Evolutionary conservation across 2,888 invertebrate genomes (phyloP), one percentile per base, ranked within the genome.

Genomic region (Callimorpha dominula): DNA sequence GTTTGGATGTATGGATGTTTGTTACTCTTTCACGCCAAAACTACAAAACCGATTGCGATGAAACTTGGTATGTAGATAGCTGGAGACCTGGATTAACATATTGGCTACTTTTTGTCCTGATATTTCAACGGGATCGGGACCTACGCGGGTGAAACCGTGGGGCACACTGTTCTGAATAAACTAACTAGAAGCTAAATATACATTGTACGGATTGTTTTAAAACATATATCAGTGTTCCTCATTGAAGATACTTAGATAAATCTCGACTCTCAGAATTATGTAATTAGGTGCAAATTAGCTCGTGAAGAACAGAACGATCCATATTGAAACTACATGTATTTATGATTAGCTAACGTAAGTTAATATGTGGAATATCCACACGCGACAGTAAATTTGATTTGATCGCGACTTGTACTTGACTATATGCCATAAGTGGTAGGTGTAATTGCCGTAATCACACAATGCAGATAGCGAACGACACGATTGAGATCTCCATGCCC

Each of bases 381-480:
- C 57, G 57, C 57, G 31, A 60, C 12, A 60, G 57, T 60, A 31
- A 20, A 11, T 60, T 60, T 14, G 68, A n/a, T 68, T 68, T 60
- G 12, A 42, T 50, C 52, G 52, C 20, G 20, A 57, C 57, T 12
- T 20, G 57, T 57, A 11, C 57, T 57, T 57, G 57, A 57, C 57
- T n/a, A n/a, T n/a, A n/a, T 8, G 60, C 60, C 31, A 31, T 60
- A 6, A 20, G 31, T 31, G 60, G 60, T 60, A 5, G 14, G 60
- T 31, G 14, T 31, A 60, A 60, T 60, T 60, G 60, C 31, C 14
- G 12, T 60, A 60, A 14, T 60, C 12, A 60, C 57, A 31, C 57
- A 31, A 60, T 12, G 57, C n/a, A 31, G n/a, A n/a, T 9, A 20
- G 11, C 20, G 0, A 1, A 57, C 57, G 57, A 20, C 20, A 57